A percentile compares a stretch with the other conserved stretches of the same genome.
Conservation (phyloP, 2,113 vertebrate genomes). For the Zeus faber region DNA sequence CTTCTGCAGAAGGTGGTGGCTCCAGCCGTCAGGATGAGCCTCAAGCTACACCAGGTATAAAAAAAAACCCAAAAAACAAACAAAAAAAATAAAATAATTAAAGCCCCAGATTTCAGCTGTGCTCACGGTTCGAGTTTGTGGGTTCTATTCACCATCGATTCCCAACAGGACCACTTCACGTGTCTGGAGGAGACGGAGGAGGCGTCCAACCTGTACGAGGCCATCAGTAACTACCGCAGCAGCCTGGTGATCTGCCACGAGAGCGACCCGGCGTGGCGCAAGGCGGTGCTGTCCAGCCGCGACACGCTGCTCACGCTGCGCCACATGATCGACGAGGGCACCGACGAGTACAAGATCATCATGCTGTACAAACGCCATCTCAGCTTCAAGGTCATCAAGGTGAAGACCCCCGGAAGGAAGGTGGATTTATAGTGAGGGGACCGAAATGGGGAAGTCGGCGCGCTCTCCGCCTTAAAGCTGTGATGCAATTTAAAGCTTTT, state of each 20-base stretch:
- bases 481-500: too few relatives aligned
- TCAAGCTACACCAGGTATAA: constrained; percentile 94
- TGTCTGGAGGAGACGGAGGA: constrained; percentile 97
- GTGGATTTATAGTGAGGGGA: background rate
- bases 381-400: constrained; percentile 99
- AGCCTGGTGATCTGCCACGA: constrained; percentile 95
- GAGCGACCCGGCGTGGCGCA: constrained; percentile 93
- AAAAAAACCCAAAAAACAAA: background rate
- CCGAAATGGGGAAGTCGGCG: too few relatives aligned
- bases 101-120: too few relatives aligned
- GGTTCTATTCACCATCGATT: background rate
- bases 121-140: too few relatives aligned
- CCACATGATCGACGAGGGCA: constrained; percentile 93
- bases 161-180: constrained; percentile 91
- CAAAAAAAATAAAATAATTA: too few relatives aligned
- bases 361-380: constrained; percentile 95
- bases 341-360: constrained; percentile 96
- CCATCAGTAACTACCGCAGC: constrained; percentile 87
- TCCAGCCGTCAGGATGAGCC: constrained; percentile 94
- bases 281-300: constrained; percentile 87
- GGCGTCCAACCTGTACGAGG: constrained; percentile 84
- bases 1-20: constrained; percentile 91
- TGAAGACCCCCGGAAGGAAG: constrained; percentile 40
- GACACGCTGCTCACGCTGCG: constrained; percentile 92
- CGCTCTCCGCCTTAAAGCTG: too few relatives aligned